Percentiles rank a stretch among this genome's conserved stretches.
phyloP scores from a whole-genome alignment of 1,140 invertebrate species.

The Spodoptera litura region DNA sequence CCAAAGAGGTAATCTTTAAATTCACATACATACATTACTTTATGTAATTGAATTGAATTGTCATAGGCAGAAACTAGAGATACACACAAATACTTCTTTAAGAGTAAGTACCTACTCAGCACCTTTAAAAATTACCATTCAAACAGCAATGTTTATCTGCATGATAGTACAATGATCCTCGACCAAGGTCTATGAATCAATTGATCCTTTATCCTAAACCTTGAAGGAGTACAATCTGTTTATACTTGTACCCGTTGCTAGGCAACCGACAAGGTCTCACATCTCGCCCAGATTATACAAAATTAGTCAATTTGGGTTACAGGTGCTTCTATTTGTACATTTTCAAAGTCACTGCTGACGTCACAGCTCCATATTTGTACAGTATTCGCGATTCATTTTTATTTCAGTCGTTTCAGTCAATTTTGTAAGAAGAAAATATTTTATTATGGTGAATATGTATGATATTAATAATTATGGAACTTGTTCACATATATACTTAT shows the following conservation, averaged over 20 bases:
- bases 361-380: slow-evolving; percentile 23
- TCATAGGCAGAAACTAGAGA: no score
- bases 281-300: background rate
- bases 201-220: background rate
- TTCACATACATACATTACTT: no score
- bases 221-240: background rate
- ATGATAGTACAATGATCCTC: no score
- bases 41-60: no score
- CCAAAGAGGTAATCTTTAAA: no score
- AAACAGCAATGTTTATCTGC: no score
- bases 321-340: slow-evolving; percentile 18
- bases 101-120: no score
- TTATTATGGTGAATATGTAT: no score
- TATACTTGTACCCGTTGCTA: background rate
- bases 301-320: slow-evolving; percentile 33
- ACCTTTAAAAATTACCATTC: no score
- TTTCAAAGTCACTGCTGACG: slow-evolving; percentile 32
- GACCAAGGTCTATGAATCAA: background rate
- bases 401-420: background rate
- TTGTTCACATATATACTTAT: no score
- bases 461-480: no score
- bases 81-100: no score
- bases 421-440: background rate
- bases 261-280: background rate
- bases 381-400: background rate